Evolutionary conservation across 1,140 invertebrate species (phyloP).

Genomic region (Bombus haemorrhoidalis): DNA sequence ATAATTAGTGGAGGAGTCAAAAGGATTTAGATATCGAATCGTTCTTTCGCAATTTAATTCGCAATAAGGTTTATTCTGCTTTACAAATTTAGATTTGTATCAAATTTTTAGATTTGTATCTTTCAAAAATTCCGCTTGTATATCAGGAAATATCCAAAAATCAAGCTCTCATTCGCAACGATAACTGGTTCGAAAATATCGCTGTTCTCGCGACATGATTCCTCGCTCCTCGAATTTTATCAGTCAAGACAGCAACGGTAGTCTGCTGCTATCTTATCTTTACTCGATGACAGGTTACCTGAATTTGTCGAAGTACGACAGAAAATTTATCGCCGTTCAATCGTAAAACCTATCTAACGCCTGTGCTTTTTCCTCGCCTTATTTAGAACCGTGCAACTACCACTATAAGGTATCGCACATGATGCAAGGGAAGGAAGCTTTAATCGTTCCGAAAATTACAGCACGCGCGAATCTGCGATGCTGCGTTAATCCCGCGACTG

Average conservation of each 20-base stretch:
- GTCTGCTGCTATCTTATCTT: not conserved
- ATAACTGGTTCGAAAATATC: not conserved
- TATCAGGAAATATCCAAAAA: too few species aligned
- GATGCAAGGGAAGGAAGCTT: conserved; percentile 41
- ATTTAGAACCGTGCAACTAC: conserved; percentile 35
- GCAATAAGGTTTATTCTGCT: too few species aligned
- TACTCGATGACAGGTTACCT: not conserved
- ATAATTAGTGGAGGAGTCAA: too few species aligned
- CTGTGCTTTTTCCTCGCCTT: conserved; percentile 14
- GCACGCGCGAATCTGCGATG: conserved; percentile 8
- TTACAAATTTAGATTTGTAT: too few species aligned
- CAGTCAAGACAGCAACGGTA: conserved; percentile 2
- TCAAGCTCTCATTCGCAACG: not conserved
- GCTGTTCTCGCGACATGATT: not conserved
- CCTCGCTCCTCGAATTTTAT: not conserved
- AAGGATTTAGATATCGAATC: too few species aligned
- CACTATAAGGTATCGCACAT: not conserved
- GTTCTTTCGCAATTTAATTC: too few species aligned
- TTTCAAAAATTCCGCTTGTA: too few species aligned
- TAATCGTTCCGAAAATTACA: conserved; percentile 62
- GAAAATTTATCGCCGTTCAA: conserved; percentile 37
- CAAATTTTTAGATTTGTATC: too few species aligned
- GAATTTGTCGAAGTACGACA: conserved; percentile 10
- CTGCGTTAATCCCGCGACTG: too few species aligned
- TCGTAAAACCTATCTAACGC: conserved; percentile 36